phyloP scores from a whole-genome alignment of 1,140 invertebrate genomes.

The Drosophila prosaltans region DNA sequence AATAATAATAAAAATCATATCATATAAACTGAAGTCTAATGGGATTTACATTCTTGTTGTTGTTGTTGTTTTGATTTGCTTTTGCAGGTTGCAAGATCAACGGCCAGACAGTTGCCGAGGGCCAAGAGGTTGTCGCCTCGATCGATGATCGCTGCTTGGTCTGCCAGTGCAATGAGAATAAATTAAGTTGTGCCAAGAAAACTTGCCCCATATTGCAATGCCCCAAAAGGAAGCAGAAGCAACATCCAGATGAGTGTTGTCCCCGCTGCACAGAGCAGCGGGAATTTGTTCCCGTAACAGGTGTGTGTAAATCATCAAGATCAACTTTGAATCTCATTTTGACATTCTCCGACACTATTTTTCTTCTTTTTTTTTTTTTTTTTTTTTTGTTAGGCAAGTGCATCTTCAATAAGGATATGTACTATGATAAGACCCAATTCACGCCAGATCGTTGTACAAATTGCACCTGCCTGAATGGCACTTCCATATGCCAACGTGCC shows the following conservation, averaged over 20 bases:
- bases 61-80: constrained; percentile 18
- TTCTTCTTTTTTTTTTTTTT: background rate
- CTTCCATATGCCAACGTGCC: constrained; percentile 89
- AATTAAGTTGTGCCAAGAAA: constrained; percentile 91
- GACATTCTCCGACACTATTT: no score
- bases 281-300: constrained; percentile 84
- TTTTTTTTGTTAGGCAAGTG: constrained; percentile 85
- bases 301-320: constrained; percentile 74
- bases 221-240: constrained; percentile 86
- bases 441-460: constrained; percentile 90
- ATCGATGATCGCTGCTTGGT: constrained; percentile 93
- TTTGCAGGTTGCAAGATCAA: constrained; percentile 90
- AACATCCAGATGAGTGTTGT: constrained; percentile 91
- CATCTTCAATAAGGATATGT: constrained; percentile 87
- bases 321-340: background rate
- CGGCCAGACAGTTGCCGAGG: constrained; percentile 87
- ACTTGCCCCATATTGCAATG: constrained; percentile 94
- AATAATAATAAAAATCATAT: constrained; percentile 38
- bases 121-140: constrained; percentile 89
- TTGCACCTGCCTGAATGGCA: constrained; percentile 91
- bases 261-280: constrained; percentile 89
- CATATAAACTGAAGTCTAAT: constrained; percentile 24
- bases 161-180: constrained; percentile 91
- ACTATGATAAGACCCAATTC: constrained; percentile 81
- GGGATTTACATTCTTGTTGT: constrained; percentile 22